Base-by-base conservation (phyloP, 92 coral and sea anemone genomes). In the Nematostella vectensis region DNA sequence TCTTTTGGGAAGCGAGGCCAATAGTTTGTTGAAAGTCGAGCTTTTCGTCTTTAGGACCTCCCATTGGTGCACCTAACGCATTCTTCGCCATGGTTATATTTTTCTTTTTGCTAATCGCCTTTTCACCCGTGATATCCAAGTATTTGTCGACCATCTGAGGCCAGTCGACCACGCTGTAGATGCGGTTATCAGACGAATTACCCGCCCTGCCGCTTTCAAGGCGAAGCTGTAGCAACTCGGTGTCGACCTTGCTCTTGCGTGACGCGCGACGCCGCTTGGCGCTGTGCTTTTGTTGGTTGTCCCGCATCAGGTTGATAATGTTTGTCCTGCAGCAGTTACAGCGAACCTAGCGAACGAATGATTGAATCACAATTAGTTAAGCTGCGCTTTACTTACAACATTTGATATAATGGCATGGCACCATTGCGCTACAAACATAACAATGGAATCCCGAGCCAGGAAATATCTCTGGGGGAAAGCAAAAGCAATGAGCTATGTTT, bases 91-190 rank as follows among this genome's bases (percentile, higher is more conserved):
- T 18, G 6, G 24, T 58, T n/a, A 17, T 24, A 19, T 16, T 44
- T 47, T 29, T 51, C 12, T 1, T 9, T 17, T 25, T 56, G 31
- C 24, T 29, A 4, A 36, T 4, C 13, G 40, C 12, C 29, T 18
- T 33, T 38, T 79, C 83, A 19, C 94, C 94, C 17, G 71, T 85
- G 33, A 77, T 75, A 47, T 80, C 88, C 47, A 74, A 55, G 48
- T 74, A 85, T 50, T 85, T 85, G 19, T 75, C 76, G 9, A 80
- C 80, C 62, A 85, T 75, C 24, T 50, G 47, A 20, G 47, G 33
- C 94, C 94, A 85, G 43, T 85, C 83, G n/a, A 85, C 94, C 11
- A 85, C 94, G 26, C 69, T 78, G 27, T 85, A 72, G 15, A 85
- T 80, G 3, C 72, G 72, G 20, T 48, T 61, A 50, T 60, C 75